phyloP scores from a whole-genome alignment of 1,140 invertebrate genomes.

The Anadara kagoshimensis region DNA sequence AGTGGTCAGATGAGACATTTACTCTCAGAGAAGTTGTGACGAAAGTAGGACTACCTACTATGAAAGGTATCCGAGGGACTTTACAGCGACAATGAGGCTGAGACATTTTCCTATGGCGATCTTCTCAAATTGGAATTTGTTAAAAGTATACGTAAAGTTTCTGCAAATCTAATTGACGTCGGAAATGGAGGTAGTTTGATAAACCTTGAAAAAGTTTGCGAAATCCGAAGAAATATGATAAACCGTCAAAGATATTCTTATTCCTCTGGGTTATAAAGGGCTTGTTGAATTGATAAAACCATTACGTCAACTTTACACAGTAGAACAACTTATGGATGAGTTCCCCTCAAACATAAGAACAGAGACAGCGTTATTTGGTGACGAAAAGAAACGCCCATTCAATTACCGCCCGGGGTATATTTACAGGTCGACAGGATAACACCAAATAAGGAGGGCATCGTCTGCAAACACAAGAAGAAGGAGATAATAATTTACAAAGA shows the following conservation, averaged over 20 bases:
- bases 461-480: conserved; percentile 14
- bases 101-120: conserved; percentile 36
- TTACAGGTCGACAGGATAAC: conserved; percentile 25
- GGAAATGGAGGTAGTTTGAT: not conserved
- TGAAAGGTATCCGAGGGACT: conserved; percentile 30
- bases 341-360: conserved; percentile 25
- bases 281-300: conserved; percentile 15
- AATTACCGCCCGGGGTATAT: conserved; percentile 6
- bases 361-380: conserved; percentile 16
- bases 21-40: conserved; percentile 19
- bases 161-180: conserved; percentile 10
- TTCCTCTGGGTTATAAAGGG: conserved; percentile 37
- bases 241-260: conserved; percentile 23
- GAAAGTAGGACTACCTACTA: conserved; percentile 3
- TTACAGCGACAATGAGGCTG: conserved; percentile 25
- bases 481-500: not conserved
- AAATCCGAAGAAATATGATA: conserved; percentile 21
- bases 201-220: too few species aligned
- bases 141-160: conserved; percentile 31
- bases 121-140: conserved; percentile 37
- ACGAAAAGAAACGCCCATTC: not conserved
- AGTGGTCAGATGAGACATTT: conserved; percentile 31
- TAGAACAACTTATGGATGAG: conserved; percentile 19
- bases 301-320: not conserved
- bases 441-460: conserved; percentile 28